phyloP scores from a whole-genome alignment of 2,888 invertebrate species.

The Cabera pusaria region DNA sequence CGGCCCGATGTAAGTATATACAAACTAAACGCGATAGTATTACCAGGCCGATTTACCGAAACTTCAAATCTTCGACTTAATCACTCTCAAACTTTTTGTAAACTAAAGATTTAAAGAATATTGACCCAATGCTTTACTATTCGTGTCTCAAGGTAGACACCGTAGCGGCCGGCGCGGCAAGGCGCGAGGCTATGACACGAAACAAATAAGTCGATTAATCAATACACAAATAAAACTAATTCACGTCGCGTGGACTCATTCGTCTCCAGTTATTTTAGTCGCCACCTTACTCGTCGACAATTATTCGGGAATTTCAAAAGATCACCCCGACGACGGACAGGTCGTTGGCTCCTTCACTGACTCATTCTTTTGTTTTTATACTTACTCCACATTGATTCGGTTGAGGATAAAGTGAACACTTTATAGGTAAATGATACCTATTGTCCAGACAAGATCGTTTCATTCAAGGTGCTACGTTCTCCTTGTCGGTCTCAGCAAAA shows the following conservation, averaged over 20 bases:
- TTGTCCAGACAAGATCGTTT: constrained; percentile 20
- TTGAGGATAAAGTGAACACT: constrained; percentile 39
- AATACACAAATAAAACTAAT: constrained; percentile 79
- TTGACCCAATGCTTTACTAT: background rate
- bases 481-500: constrained; percentile 6
- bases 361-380: constrained; percentile 76
- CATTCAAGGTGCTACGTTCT: constrained; percentile 14
- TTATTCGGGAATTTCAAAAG: constrained; percentile 81
- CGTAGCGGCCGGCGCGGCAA: constrained; percentile 27
- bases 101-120: constrained; percentile 4
- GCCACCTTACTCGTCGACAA: constrained; percentile 76
- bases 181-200: constrained; percentile 41
- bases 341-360: constrained; percentile 74
- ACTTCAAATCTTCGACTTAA: constrained; percentile 4
- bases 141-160: constrained; percentile 1
- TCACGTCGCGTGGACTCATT: constrained; percentile 60
- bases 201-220: constrained; percentile 71
- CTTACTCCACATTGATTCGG: constrained; percentile 41
- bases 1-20: constrained; percentile 52
- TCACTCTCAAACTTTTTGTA: background rate
- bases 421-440: constrained; percentile 29
- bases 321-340: constrained; percentile 67
- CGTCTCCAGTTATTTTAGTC: constrained; percentile 74
- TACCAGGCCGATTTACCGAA: constrained; percentile 11
- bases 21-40: background rate